Percentiles rank a stretch among this genome's conserved stretches.
Evolutionary conservation across 2,797 vertebrate genomes (phyloP).

Genomic region (Periophthalmus magnuspinnatus): DNA sequence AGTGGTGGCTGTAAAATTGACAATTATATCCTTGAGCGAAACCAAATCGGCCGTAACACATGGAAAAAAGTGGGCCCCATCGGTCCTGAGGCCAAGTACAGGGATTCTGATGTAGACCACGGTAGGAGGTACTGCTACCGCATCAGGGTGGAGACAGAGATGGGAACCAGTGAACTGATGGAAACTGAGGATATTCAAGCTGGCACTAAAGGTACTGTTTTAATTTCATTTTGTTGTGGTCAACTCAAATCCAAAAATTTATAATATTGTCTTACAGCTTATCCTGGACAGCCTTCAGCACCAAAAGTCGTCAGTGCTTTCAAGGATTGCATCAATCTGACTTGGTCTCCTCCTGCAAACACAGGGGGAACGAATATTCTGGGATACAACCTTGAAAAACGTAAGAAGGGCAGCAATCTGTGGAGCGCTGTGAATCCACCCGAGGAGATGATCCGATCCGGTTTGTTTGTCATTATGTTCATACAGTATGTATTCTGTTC

Average conservation of each 20-base stretch:
- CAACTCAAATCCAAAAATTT: not conserved
- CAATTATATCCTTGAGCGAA: constrained; percentile 83
- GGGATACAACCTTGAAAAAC: constrained; percentile 88
- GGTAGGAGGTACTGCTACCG: constrained; percentile 87
- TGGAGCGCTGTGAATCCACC: constrained; percentile 81
- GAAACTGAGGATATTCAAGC: constrained; percentile 87
- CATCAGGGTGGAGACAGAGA: constrained; percentile 81
- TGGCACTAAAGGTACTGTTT: constrained; percentile 81
- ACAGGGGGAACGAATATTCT: constrained; percentile 80
- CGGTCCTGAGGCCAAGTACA: constrained; percentile 76
- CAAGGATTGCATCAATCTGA: constrained; percentile 79
- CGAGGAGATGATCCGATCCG: constrained; percentile 59
- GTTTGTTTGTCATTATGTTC: not conserved
- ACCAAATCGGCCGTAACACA: constrained; percentile 83
- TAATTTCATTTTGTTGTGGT: not conserved
- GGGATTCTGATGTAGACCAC: constrained; percentile 80
- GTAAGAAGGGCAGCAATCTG: constrained; percentile 85
- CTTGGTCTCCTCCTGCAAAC: constrained; percentile 81
- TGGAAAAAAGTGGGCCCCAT: constrained; percentile 87
- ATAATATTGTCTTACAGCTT: constrained; percentile 67
- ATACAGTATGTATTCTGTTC: not conserved
- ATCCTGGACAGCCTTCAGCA: constrained; percentile 79
- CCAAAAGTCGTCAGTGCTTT: constrained; percentile 82
- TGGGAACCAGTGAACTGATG: constrained; percentile 83
- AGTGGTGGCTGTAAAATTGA: constrained; percentile 82